Evolutionary conservation across 2,797 vertebrate species (phyloP), one percentile per base, ranked within the genome.

Genomic region (Eulemur mongoz): DNA sequence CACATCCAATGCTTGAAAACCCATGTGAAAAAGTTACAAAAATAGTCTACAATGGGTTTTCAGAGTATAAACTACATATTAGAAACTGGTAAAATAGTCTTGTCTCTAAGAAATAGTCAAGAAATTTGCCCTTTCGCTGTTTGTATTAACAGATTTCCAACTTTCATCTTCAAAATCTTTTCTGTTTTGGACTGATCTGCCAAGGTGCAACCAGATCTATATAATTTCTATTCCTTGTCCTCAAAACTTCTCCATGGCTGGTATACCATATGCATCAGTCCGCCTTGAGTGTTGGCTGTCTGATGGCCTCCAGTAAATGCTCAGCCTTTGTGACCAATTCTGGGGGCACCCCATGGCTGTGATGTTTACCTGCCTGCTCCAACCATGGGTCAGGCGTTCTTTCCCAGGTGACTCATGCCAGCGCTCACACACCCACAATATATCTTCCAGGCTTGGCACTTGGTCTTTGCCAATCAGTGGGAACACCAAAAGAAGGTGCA

Each of bases 91-190:
- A 52, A 92, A 83, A 76, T n/a, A 91, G 14, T 63, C 40, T 91
- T 54, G 5, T 78, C 14, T 93, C 7, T 63, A 59, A 73, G 70
- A 87, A 93, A 65, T 45, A 32, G 52, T 27, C 43, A 86, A 79
- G 52, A 57, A 94, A 43, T 2, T 76, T 54, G 14, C 23, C 20
- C 30, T 81, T 89, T 63, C 63, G n/a, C 35, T 89, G 14, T 5
- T 43, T 57, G 38, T 81, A 25, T 50, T 86, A 25, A 40, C 5
- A 67, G 32, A 45, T 78, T 94, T 48, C 32, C 15, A 59, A 27
- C 11, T 93, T 93, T 30, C 2, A 91, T 45, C n/a, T 86, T 85
- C 63, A 95, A 80, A 85, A 17, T 91, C 43, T 35, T 85, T 82
- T 89, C 85, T 61, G 17, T 86, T 95, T 87, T 81, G 11, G 38